Conservation (phyloP, 2,113 vertebrate genomes). For the Clarias magur region DNA sequence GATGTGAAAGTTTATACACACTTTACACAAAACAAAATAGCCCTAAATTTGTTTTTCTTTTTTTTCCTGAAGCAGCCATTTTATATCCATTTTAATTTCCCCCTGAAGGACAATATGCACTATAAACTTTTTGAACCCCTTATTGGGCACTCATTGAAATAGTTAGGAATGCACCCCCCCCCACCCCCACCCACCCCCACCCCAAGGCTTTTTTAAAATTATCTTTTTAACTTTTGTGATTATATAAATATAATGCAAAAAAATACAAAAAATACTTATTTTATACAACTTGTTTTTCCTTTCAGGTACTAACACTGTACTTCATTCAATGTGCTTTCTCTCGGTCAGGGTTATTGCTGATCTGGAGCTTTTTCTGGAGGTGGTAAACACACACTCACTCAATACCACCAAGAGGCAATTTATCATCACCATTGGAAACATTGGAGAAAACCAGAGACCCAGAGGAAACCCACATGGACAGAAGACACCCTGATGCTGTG, state of each 20-base stretch:
- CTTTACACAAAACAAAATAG: neutral
- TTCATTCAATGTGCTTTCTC: too few species aligned
- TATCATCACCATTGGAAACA: neutral
- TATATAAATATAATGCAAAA: too few species aligned
- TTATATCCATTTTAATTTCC: neutral
- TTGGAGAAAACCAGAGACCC: neutral
- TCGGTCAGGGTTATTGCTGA: too few species aligned
- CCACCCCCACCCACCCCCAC: too few species aligned
- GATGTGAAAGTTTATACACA: neutral
- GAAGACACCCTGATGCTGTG: neutral
- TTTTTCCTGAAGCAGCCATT: neutral
- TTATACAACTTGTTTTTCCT: too few species aligned
- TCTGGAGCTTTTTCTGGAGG: neutral
- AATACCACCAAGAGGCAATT: neutral
- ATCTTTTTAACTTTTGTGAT: too few species aligned
- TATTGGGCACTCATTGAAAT: too few species aligned
- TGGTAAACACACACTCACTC: neutral
- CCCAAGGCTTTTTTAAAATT: too few species aligned
- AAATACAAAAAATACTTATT: too few species aligned
- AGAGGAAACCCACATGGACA: neutral
- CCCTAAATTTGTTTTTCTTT: neutral
- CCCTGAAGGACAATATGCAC: neutral
- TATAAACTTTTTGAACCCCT: too few species aligned
- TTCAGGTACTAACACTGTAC: too few species aligned
- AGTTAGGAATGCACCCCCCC: too few species aligned